phyloP scores from a whole-genome alignment of 2,113 vertebrate species.

The Hydrochoerus hydrochaeris region DNA sequence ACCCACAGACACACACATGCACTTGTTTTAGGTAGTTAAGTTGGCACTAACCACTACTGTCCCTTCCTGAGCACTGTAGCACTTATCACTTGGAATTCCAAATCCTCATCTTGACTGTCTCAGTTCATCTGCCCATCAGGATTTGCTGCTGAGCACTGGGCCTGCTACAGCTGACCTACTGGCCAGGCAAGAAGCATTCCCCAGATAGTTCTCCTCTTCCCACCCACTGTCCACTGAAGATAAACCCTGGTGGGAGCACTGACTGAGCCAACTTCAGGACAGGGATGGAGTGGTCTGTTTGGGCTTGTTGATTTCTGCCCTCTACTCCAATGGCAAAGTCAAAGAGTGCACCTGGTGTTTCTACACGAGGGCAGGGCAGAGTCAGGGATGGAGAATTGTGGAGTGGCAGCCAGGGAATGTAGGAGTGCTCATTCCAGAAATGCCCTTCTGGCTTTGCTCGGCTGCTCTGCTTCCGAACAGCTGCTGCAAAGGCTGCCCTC shows the following conservation, averaged over 20 bases:
- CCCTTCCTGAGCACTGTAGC: background rate
- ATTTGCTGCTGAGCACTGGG: background rate
- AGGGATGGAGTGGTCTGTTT: background rate
- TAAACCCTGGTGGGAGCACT: background rate
- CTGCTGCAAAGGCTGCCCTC: background rate
- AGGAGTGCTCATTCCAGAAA: constrained; percentile 10
- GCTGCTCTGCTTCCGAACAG: background rate
- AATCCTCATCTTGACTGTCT: background rate
- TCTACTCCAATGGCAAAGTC: background rate
- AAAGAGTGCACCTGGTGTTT: background rate
- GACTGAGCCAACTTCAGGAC: background rate
- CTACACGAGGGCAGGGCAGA: background rate
- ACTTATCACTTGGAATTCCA: background rate
- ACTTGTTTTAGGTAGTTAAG: too few relatives aligned
- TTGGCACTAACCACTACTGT: background rate
- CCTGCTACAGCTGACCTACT: background rate
- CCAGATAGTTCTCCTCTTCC: background rate
- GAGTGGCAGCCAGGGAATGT: constrained; percentile 24
- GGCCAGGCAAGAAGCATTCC: background rate
- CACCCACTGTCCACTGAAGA: background rate
- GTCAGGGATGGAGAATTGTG: background rate
- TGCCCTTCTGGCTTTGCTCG: background rate
- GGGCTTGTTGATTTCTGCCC: background rate
- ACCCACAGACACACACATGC: background rate
- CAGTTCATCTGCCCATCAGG: background rate